Evolutionary conservation across 2,888 invertebrate species (phyloP), one percentile per base, ranked within the genome.

Genomic region (Aspidiotus rigidus): DNA sequence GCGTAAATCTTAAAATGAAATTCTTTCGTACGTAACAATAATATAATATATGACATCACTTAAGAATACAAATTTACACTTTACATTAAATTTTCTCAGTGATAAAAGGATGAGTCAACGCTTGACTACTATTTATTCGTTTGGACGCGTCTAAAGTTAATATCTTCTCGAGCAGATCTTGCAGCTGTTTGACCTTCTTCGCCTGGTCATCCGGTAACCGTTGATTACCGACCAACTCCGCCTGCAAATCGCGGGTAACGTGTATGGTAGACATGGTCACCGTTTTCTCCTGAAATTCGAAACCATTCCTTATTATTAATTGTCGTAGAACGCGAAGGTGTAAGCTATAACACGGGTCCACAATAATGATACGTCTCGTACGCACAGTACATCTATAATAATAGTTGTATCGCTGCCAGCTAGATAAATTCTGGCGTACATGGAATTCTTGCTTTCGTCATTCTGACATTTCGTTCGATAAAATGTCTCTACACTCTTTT

Each of bases 261-360:
- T 90, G 90, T 72, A 99, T 87, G 63, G 91, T 91, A 57, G 95
- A 86, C 85, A 98, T 88, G 59, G 93, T 87, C n/a, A 96, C 94
- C 63, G 96, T 83, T 81, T 99, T 99, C 78, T 97, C 97, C 97
- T 97, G 81, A n/a, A 81, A 28, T 28, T 28, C 28, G 28, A 81
- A 73, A 73, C 13, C 28, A 28, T 28, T 28, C 28, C 28, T 28
- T 28, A 28, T 28, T 28, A 28, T 28, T 28, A 28, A 53, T 28
- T 28, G 28, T 28, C 28, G 28, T 28, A 28, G 5, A 28, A 28
- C 28, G 28, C 28, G 28, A 28, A 28, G 28, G 28, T 28, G 28
- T 28, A 28, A 3, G 28, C 28, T 28, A 28, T 28, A 28, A 28
- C 28, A 28, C 28, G 28, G 28, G 28, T 28, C 28, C 5, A 28